phyloP scores from a whole-genome alignment of 2,888 invertebrate genomes.

The Sesia apiformis region DNA sequence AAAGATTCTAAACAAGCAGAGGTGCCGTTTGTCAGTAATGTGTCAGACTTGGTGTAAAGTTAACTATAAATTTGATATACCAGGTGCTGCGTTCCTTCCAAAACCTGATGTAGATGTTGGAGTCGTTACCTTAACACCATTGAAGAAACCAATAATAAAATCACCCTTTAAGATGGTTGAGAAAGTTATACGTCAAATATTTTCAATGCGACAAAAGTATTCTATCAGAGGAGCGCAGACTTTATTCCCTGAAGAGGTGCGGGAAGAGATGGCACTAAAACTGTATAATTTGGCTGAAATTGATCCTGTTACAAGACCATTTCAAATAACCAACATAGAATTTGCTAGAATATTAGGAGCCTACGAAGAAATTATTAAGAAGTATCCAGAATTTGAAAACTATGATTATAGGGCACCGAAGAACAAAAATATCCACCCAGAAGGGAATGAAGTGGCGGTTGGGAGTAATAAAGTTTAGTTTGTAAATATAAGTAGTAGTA shows the following conservation, averaged over 20 bases:
- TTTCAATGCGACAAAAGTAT: slow-evolving; percentile 91
- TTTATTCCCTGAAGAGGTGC: slow-evolving; percentile 82
- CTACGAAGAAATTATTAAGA: slow-evolving; percentile 81
- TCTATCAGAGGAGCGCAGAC: slow-evolving; percentile 80
- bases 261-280: slow-evolving; percentile 77
- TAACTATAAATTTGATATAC: slow-evolving; percentile 87
- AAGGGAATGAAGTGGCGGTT: slow-evolving; percentile 12
- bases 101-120: slow-evolving; percentile 98
- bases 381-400: slow-evolving; percentile 76
- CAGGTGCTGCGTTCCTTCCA: slow-evolving; percentile 93
- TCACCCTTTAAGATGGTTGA: slow-evolving; percentile 90
- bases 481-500: not conserved
- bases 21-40: slow-evolving; percentile 95
- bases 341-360: slow-evolving; percentile 84
- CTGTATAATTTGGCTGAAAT: slow-evolving; percentile 83
- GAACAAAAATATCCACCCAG: slow-evolving; percentile 17
- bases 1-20: slow-evolving; percentile 75
- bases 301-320: slow-evolving; percentile 80
- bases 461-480: not conserved
- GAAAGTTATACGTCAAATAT: slow-evolving; percentile 90
- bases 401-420: slow-evolving; percentile 81
- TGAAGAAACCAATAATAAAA: slow-evolving; percentile 81
- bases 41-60: slow-evolving; percentile 94
- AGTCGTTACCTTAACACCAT: slow-evolving; percentile 90
- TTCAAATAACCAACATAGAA: slow-evolving; percentile 84